These are phyloP conservation scores for Scartelaos histophorus DNA, from an alignment of 2,113 vertebrate species.

Conservation along the genomic window DNA sequence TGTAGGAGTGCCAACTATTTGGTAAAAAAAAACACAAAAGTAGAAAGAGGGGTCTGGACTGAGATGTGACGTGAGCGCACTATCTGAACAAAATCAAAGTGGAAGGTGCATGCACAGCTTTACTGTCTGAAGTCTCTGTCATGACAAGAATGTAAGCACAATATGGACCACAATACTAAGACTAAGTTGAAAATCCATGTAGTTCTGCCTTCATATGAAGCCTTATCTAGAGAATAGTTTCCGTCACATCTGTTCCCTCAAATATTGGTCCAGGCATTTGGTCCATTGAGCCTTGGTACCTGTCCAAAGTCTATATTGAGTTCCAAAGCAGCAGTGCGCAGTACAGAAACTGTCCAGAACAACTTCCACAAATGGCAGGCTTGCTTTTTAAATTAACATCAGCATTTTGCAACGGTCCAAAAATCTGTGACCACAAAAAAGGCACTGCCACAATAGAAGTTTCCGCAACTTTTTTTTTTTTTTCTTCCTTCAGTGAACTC, in stretches of 20 bases:
- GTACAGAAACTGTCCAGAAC: slow-evolving; percentile 55
- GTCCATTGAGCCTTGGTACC: slow-evolving; percentile 48
- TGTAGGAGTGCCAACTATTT: slow-evolving; percentile 16
- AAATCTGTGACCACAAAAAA: slow-evolving; percentile 12
- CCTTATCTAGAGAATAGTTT: slow-evolving; percentile 52
- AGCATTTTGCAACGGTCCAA: slow-evolving; percentile 22
- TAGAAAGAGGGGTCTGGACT: slow-evolving; percentile 26
- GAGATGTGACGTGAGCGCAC: slow-evolving; percentile 43
- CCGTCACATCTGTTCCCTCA: slow-evolving; percentile 57
- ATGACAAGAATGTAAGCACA: slow-evolving; percentile 53
- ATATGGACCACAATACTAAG: slow-evolving; percentile 51
- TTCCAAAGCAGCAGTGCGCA: slow-evolving; percentile 49
- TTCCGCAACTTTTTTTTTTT: neutral
- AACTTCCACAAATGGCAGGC: slow-evolving; percentile 57
- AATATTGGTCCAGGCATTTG: slow-evolving; percentile 45
- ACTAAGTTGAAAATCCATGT: slow-evolving; percentile 48
- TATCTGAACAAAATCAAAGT: slow-evolving; percentile 55
- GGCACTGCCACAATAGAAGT: slow-evolving; percentile 3
- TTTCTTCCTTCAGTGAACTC: neutral
- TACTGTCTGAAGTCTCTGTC: slow-evolving; percentile 46
- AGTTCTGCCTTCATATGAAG: slow-evolving; percentile 36
- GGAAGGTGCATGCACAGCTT: slow-evolving; percentile 66
- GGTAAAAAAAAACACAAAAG: slow-evolving; percentile 36
- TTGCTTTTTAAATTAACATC: slow-evolving; percentile 48
- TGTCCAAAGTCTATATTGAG: slow-evolving; percentile 53